Conservation (phyloP, 2,888 invertebrate genomes). For the Tillus elongatus region DNA sequence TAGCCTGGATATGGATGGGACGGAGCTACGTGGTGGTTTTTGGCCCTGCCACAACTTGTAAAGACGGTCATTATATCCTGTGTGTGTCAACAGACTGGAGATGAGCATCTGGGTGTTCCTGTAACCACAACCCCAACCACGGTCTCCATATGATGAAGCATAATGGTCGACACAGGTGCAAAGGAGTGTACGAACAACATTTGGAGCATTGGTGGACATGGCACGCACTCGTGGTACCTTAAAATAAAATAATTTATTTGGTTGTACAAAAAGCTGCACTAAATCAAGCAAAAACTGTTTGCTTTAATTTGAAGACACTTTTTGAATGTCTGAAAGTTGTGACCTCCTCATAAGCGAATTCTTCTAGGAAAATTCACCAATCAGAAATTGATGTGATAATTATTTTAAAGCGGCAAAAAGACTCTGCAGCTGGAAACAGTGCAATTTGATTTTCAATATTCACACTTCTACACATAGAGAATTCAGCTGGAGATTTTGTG, state of each 20-base stretch:
- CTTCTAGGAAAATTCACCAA: too few relatives aligned
- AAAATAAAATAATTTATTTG: slow-evolving; percentile 15
- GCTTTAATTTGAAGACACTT: too few relatives aligned
- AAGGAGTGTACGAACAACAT: slow-evolving; percentile 60
- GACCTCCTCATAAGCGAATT: too few relatives aligned
- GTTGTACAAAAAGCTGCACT: too few relatives aligned
- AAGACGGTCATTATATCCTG: slow-evolving; percentile 57
- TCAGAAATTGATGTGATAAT: too few relatives aligned
- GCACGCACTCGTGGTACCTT: slow-evolving; percentile 45
- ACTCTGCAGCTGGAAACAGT: too few relatives aligned
- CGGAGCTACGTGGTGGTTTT: slow-evolving; percentile 53
- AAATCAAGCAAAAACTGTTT: too few relatives aligned
- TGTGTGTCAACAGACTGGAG: slow-evolving; percentile 65
- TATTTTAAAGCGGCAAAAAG: too few relatives aligned
- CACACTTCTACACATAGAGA: too few relatives aligned
- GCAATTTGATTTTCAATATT: too few relatives aligned
- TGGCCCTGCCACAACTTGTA: slow-evolving; percentile 42
- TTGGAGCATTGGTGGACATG: slow-evolving; percentile 47
- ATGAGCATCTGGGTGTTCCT: slow-evolving; percentile 86
- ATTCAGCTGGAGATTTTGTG: too few relatives aligned
- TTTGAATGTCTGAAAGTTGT: too few relatives aligned
- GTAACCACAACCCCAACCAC: slow-evolving; percentile 91
- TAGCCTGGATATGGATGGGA: slow-evolving; percentile 77
- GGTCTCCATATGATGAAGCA: slow-evolving; percentile 78
- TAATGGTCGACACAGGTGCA: slow-evolving; percentile 80